Evolutionary conservation across 2,113 vertebrate genomes (phyloP), one percentile per base, ranked within the genome.

Genomic region (Pelusios castaneus): DNA sequence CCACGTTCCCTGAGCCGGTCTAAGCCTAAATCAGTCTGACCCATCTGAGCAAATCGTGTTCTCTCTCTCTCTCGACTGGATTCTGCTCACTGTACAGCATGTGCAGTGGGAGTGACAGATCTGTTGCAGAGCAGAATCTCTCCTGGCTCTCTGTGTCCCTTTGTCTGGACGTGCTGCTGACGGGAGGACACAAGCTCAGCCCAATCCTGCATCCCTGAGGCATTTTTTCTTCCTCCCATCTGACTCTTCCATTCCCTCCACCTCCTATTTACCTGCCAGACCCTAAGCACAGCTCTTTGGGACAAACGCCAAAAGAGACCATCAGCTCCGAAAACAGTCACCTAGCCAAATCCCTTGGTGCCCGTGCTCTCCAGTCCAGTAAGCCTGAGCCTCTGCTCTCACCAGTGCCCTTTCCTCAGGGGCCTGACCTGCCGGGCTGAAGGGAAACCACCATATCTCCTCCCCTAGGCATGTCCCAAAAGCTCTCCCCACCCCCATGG

Each of bases 401-500:
- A 58, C 55, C 25, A 24, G 5, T 56, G 55, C 9, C n/a, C 34
- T 41, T 41, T 73, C 21, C n/a, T 73, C n/a, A 73, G 5, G 6
- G 10, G 8, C 63, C 73, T 43, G 6, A 24, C 41, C 19, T 75
- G 73, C 73, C 43, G 27, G 25, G 73, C 38, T 43, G 43, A 76
- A 76, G 22, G 25, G 43, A 76, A 45, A 13, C 41, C 25, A 27
- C 63, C 63, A 38, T 8, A 45, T 29, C 11, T 45, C 41, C 12
- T 41, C 21, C 24, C 4, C 4, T 27, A 7, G 12, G 22, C 43
- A 29, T 25, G 4, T 49, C 29, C 76, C 29, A 21, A 10, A 12
- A 5, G 17, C 22, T 52, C 31, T 79, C 2, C 1, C 5, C 19
- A 31, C 49, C 77, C 9, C 12, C 31, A 0, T 8, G 17, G 49